These are phyloP conservation scores for Psophia crepitans DNA, from an alignment of 2,113 vertebrate genomes.

Conservation along the genomic window DNA sequence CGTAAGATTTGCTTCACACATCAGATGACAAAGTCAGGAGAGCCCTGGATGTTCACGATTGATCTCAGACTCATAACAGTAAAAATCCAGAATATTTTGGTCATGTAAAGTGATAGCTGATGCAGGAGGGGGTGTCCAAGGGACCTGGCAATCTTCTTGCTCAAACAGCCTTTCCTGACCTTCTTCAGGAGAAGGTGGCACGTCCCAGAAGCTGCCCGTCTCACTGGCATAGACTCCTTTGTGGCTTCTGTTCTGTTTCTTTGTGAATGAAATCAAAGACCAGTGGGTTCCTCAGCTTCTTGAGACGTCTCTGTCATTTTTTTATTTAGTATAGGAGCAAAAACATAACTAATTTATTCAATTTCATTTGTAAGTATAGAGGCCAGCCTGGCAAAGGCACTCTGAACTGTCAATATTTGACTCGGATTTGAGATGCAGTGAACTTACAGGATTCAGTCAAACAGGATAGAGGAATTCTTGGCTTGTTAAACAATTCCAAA, in stretches of 20 bases:
- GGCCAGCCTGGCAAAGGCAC: background rate
- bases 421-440: background rate
- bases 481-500: background rate
- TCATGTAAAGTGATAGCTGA: background rate
- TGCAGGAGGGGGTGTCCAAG: background rate
- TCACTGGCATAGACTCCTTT: background rate
- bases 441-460: background rate
- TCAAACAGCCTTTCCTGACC: background rate
- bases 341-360: fast-evolving
- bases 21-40: background rate
- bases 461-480: background rate
- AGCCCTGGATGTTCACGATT: background rate
- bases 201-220: background rate
- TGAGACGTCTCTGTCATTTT: background rate
- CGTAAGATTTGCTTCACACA: background rate
- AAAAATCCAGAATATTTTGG: background rate
- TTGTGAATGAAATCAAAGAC: background rate
- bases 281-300: background rate
- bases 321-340: background rate
- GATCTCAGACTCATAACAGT: background rate
- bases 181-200: background rate
- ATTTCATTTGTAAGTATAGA: background rate
- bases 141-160: background rate
- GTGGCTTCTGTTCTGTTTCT: background rate
- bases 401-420: background rate